Evolutionary conservation across 2,888 invertebrate species (phyloP), one percentile per base, ranked within the genome.

Genomic region (Galeopsomyia nigrocyanea): DNA sequence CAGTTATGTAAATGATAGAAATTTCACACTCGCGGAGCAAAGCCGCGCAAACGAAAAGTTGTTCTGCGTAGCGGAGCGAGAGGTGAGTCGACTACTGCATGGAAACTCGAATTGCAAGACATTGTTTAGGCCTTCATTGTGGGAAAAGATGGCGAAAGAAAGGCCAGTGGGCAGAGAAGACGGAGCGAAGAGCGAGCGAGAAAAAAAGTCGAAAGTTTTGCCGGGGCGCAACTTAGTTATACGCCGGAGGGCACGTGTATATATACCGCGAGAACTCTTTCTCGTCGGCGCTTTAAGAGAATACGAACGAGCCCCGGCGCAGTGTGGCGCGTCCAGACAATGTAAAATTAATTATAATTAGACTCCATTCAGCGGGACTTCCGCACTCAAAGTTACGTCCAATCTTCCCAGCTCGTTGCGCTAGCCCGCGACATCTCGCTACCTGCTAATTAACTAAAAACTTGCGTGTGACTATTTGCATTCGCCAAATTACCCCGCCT

Each of bases 271-370:
- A 39, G 39, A 39, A 39, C 21, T 31, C 49, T 56, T n/a, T 31
- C 53, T 51, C 49, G 6, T 2, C 21, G 56, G 46, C n/a, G 64
- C 55, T 55, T 55, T 55, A 55, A 64, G 70, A 67, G 70, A 70
- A 74, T 67, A 71, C 64, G 74, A 70, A 67, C 67, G 70, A 73
- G 60, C 39, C n/a, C 55, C 49, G 53, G 39, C 56, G 81, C 83
- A 83, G 82, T 81, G 82, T 81, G 79, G 75, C 71, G 73, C 67
- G 61, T 65, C 51, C 46, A 77, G 80, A 83, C 83, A 83, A 83
- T 83, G 81, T 78, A 79, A 80, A 82, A 83, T 83, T 84, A 82
- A 82, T 84, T 83, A 83, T 81, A 83, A 84, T 84, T 82, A 83
- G 81, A 79, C 78, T 75, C 82, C 77, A 83, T 84, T 84, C 82